Evolutionary conservation across 2,113 vertebrate genomes (phyloP), one percentile per base, ranked within the genome.

Genomic region (Barbus barbus): DNA sequence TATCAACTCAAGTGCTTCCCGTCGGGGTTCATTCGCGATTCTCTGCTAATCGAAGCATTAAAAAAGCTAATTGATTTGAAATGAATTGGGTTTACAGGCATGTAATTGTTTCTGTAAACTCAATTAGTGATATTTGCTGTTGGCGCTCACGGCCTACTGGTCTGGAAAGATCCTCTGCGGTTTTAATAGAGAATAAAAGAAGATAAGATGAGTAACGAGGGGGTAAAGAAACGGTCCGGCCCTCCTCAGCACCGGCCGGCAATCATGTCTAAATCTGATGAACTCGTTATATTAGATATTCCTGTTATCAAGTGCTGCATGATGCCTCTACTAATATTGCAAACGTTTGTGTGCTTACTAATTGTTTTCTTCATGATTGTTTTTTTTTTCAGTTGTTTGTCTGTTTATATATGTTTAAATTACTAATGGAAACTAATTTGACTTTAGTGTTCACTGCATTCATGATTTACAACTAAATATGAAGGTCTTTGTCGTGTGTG

Each of bases 51-150:
- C 65, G 3, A 22, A 69, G 65, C 65, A 69, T 36, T 69, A 69
- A 69, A 9, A 22, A 38, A 38, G 65, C 31, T 38, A 38, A 69
- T 69, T 69, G 31, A 69, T 69, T 74, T 46, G 38, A 83, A 85
- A 85, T 74, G 75, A 87, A 83, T 83, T 80, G 48, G 81, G 36
- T 60, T 79, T 65, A 51, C 76, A 58, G 72, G 46, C 38, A 31
- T 75, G 69, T 87, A 87, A 87, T 86, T 83, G 87, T 85, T 86
- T 72, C 76, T 74, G 56, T 63, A 83, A 83, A 86, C 67, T 81
- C 73, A 73, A 85, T 85, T 85, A 88, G 48, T 14, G 58, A 56
- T 84, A 53, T 85, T 85, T 75, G 76, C 75, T 36, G 74, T 83
- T 73, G 74, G 44, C 67, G 16, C 36, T 75, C 13, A 31, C 73